These are phyloP conservation scores for Perccottus glenii DNA, from an alignment of 2,113 vertebrate species.

Conservation along the genomic window DNA sequence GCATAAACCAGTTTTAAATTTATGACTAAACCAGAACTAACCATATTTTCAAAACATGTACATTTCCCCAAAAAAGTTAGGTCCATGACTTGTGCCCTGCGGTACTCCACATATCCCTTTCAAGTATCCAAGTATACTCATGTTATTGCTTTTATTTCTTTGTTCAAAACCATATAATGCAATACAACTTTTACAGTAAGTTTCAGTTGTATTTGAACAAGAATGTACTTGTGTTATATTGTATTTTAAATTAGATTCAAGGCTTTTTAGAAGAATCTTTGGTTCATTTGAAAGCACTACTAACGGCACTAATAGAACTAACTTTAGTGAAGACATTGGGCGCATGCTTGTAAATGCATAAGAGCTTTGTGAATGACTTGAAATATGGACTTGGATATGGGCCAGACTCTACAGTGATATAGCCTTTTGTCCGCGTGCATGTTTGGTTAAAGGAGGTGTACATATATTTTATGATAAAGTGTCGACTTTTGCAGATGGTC, in stretches of 20 bases:
- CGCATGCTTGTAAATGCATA: constrained; percentile 61
- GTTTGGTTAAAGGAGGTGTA: constrained; percentile 17
- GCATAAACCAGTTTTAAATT: neutral
- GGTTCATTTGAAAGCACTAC: constrained; percentile 37
- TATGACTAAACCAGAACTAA: too few relatives aligned
- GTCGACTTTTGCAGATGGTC: constrained; percentile 19
- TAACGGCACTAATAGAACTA: constrained; percentile 42
- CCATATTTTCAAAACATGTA: neutral
- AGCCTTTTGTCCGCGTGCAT: constrained; percentile 35
- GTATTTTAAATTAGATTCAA: constrained; percentile 18
- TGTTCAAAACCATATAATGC: constrained; percentile 20
- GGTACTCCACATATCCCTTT: neutral
- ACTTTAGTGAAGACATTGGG: constrained; percentile 37
- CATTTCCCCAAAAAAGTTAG: neutral
- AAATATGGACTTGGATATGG: constrained; percentile 38
- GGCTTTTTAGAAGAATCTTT: constrained; percentile 36
- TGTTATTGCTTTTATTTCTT: too few relatives aligned
- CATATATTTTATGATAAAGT: neutral
- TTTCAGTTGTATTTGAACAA: constrained; percentile 48
- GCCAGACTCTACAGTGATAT: constrained; percentile 28
- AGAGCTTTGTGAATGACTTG: constrained; percentile 48
- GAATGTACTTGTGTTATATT: constrained; percentile 47
- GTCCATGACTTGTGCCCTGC: neutral
- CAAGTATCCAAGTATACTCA: too few relatives aligned
- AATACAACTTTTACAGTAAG: constrained; percentile 51